Evolutionary conservation across 2,113 vertebrate genomes (phyloP), one percentile per base, ranked within the genome.

Genomic region (Aphelocoma coerulescens): DNA sequence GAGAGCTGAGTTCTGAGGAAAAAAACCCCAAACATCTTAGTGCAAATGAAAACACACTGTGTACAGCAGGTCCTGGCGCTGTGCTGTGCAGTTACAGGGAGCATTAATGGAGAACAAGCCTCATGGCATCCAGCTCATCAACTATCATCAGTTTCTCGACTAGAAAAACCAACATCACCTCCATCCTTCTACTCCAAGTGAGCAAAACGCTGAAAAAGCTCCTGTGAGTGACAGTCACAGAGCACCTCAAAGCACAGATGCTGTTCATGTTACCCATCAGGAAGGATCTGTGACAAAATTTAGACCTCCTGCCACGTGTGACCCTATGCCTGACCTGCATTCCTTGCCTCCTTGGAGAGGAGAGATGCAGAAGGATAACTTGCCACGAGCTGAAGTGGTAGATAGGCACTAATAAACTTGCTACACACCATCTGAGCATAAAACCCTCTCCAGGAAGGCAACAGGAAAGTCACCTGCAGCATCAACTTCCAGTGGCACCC

Each of bases 71-170:
- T 55, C 68, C 20, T 59, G n/a, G 80, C 41, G 13, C 61, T 39
- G 27, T 32, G 48, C n/a, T 63, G n/a, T 21, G 65, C 39, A n/a
- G 35, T 57, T 69, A 83, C 39, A 59, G 79, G 41, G 44, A 57
- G 28, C 61, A 72, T 37, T 91, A 94, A 61, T 27, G 43, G 32
- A 81, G 39, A 92, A 73, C 84, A 85, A 84, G 48, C 22, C 48
- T 51, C 44, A 28, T 73, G 91, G 78, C 91, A 71, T 23, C 65
- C 46, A 54, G 92, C 62, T 87, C 63, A 91, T 95, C 85, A 95
- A 81, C 58, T 62, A 75, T 16, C 19, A 49, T 62, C 65, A 48
- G 13, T 26, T 46, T 48, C 63, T 65, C 46, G 61, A 91, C 65
- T 44, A 71, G 55, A 77, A 90, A 92, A 94, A 58, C 0, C 61